Base-by-base conservation (phyloP, 2,888 invertebrate species). In the Augochlorella aurata region DNA sequence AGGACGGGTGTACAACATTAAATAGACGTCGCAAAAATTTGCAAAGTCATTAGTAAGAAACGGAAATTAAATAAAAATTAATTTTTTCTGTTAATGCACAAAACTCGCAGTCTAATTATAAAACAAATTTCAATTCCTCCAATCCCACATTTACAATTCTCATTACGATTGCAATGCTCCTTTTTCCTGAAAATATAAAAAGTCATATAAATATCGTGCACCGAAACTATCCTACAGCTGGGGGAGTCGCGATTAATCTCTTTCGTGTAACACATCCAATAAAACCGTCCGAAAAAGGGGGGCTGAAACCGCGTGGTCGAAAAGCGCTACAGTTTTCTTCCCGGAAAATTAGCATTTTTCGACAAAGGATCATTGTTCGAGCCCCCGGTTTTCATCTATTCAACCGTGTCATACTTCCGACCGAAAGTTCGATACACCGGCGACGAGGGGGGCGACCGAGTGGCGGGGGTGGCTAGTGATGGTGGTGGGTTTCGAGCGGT, bases 341-440 rank as follows among this genome's bases (percentile, higher is more conserved):
- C 45, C 45, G 21, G 21, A 12, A 58, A 71, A 58, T 63, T 63
- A 63, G 38, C 63, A 63, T 63, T 63, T 29, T 38, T 63, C 38
- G 44, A 63, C 29, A 63, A 63, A 63, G 63, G 63, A 38, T 63
- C 38, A 38, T 38, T 63, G 63, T 63, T 63, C 16, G 18, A 63
- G 38, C 63, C 38, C 12, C 24, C 47, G 50, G 67, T 78, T 29
- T 44, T 61, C 54, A 63, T n/a, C 44, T 52, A 38, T 21, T 16
- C 52, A 52, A 12, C 67, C 77, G 47, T 45, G 68, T 75, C 68
- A 75, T 68, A 63, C 63, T 68, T 52, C 52, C 72, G n/a, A 63
- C 67, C 52, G 45, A 69, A 67, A 80, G 68, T 73, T 54, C 79
- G 63, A 73, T 54, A 63, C 61, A 38, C 38, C 61, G 24, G 24